Evolutionary conservation across 2,113 vertebrate species (phyloP).

Genomic region (Sigmodon hispidus): DNA sequence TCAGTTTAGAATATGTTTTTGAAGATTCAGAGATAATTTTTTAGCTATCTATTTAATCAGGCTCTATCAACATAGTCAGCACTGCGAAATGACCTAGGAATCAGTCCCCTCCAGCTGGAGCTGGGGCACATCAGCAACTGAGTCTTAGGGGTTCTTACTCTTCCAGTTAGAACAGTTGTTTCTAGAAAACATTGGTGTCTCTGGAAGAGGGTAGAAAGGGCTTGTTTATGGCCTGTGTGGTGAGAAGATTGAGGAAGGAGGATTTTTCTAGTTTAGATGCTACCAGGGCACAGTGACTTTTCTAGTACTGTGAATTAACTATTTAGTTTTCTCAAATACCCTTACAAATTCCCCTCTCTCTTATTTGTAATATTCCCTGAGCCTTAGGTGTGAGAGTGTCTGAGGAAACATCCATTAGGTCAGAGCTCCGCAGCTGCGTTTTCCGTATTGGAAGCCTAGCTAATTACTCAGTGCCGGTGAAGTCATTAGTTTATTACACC

Average conservation of each 20-base stretch:
- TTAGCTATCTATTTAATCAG: background rate
- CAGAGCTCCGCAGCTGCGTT: no score
- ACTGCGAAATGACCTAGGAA: background rate
- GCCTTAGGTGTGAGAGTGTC: no score
- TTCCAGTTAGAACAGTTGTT: background rate
- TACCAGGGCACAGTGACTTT: background rate
- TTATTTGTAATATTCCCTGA: background rate
- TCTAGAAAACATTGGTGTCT: background rate
- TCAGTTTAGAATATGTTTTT: background rate
- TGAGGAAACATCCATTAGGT: background rate
- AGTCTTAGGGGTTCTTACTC: background rate
- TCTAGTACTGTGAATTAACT: background rate
- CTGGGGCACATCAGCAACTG: background rate
- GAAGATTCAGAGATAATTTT: background rate
- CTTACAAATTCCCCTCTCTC: background rate
- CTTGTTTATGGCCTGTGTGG: background rate
- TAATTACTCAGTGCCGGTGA: background rate
- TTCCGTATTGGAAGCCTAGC: background rate
- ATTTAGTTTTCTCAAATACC: background rate
- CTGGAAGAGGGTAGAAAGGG: background rate
- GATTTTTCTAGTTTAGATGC: background rate
- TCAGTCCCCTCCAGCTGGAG: background rate
- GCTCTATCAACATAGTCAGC: background rate
- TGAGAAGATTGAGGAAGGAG: background rate
- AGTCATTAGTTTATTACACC: background rate